A percentile compares a stretch with the other conserved stretches of the same genome.
phyloP scores from a whole-genome alignment of 2,888 invertebrate species.

The Branchellion lobata region DNA sequence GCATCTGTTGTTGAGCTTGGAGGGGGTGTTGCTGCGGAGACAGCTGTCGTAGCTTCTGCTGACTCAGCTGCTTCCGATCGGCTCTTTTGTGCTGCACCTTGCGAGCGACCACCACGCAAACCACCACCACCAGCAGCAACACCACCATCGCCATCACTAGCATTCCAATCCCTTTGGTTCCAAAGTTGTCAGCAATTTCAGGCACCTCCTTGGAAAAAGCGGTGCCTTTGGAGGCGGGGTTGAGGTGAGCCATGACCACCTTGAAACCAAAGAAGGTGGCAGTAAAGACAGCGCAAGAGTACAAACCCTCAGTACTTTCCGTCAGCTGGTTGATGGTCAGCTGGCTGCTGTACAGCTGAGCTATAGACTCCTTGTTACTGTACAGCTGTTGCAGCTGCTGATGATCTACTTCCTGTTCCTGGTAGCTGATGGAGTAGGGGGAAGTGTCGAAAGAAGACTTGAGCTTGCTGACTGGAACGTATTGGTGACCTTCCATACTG shows the following conservation, averaged over 20 bases:
- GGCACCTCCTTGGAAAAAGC: neutral
- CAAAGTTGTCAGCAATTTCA: neutral
- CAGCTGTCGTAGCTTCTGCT: constrained; percentile 16
- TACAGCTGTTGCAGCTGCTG: neutral
- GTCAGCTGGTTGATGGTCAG: neutral
- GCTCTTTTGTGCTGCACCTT: constrained; percentile 5
- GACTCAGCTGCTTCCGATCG: constrained; percentile 6
- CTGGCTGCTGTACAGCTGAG: constrained; percentile 20
- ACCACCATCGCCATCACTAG: constrained; percentile 13
- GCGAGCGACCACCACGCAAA: neutral
- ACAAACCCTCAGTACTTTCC: constrained; percentile 13
- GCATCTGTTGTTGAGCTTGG: neutral
- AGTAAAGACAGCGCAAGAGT: constrained; percentile 32
- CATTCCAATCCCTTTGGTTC: neutral
- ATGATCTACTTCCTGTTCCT: neutral
- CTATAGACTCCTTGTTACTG: neutral
- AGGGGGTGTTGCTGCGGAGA: constrained; percentile 24
- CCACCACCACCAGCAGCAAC: constrained; percentile 11
- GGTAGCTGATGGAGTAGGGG: neutral
- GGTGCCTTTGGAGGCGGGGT: neutral
- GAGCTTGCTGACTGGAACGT: constrained; percentile 17
- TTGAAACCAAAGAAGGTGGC: constrained; percentile 17
- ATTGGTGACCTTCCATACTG: constrained; percentile 12
- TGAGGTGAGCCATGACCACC: neutral
- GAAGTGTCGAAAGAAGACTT: neutral